Evolutionary conservation across 1,140 invertebrate species (phyloP).

Genomic region (Hyposmocoma kahamanoa): DNA sequence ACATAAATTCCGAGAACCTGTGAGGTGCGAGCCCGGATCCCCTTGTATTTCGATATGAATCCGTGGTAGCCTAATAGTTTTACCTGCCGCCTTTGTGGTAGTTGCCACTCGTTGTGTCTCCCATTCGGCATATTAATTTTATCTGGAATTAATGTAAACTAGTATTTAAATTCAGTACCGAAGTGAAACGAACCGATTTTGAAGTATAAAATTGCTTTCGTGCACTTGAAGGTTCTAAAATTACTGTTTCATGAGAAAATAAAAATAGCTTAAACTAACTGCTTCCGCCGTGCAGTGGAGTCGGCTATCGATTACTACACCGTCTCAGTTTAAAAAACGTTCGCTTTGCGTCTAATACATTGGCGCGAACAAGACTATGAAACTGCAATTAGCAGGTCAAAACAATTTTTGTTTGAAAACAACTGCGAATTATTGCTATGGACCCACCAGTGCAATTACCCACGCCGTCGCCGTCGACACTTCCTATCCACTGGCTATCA

Average conservation of each 20-base stretch:
- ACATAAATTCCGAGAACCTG: no score
- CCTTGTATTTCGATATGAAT: no score
- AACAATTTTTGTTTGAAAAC: slow-evolving; percentile 36
- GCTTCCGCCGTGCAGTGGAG: neutral
- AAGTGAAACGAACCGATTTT: no score
- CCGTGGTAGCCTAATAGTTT: no score
- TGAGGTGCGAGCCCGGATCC: no score
- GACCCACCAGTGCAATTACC: neutral
- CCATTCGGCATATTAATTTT: no score
- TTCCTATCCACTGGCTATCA: no score
- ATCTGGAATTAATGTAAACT: no score
- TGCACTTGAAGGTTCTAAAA: neutral
- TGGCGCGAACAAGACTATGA: slow-evolving; percentile 26
- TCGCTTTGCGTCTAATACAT: neutral
- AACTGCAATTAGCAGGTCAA: slow-evolving; percentile 30
- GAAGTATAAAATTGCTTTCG: neutral
- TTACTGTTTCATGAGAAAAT: neutral
- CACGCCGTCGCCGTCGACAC: no score
- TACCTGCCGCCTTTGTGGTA: no score
- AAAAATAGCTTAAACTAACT: slow-evolving; percentile 2
- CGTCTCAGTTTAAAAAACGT: neutral
- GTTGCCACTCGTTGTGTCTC: no score
- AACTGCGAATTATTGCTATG: neutral
- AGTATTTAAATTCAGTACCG: no score
- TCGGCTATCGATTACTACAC: neutral